Evolutionary conservation across 2,113 vertebrate species (phyloP).

Genomic region (Cheirogaleus medius): DNA sequence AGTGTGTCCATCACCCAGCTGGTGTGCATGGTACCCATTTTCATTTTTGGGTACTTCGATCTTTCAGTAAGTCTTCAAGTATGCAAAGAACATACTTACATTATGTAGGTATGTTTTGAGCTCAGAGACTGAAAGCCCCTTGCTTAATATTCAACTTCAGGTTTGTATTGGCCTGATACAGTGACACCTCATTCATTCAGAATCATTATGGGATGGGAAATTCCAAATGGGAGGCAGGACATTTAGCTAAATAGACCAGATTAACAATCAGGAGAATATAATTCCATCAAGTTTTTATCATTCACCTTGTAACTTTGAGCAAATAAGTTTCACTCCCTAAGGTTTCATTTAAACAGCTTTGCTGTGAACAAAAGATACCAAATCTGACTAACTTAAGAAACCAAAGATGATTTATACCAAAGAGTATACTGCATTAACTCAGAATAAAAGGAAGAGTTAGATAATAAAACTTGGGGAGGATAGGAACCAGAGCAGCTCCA

Average conservation of each 20-base stretch:
- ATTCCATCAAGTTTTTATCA: background rate
- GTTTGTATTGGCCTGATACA: background rate
- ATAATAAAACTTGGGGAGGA: background rate
- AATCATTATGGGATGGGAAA: background rate
- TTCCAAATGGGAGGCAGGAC: accelerated
- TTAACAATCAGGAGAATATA: background rate
- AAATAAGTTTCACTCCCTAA: background rate
- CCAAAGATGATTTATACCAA: background rate
- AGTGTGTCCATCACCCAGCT: no score
- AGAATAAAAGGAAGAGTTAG: background rate
- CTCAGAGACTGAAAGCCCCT: background rate
- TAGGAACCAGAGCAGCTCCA: background rate
- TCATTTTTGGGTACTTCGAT: background rate
- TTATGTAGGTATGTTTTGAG: background rate
- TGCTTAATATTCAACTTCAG: background rate
- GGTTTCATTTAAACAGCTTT: background rate
- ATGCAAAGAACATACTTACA: background rate
- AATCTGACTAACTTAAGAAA: background rate
- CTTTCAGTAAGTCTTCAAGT: background rate
- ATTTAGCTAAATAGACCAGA: background rate
- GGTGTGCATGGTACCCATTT: background rate
- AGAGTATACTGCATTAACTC: background rate
- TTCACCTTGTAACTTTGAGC: background rate
- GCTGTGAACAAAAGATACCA: background rate
- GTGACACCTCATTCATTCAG: background rate